Evolutionary conservation across 2,888 invertebrate genomes (phyloP).

Genomic region (Ennomos fuscantarius): DNA sequence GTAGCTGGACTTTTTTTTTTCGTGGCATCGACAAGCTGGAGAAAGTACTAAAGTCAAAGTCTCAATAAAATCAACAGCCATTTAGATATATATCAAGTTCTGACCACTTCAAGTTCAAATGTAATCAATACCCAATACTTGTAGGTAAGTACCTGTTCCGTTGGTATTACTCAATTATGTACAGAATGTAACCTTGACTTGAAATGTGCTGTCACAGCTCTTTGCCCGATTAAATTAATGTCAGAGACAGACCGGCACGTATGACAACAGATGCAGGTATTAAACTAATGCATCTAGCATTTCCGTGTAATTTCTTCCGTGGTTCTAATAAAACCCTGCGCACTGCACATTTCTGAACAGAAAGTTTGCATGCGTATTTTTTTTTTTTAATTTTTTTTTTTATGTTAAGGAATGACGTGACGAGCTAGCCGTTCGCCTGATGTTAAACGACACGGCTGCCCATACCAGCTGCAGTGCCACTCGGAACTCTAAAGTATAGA

Average conservation of each 20-base stretch:
- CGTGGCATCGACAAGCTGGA: neutral
- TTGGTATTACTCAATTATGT: conserved; percentile 19
- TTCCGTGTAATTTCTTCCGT: conserved; percentile 33
- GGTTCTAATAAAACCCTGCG: no score
- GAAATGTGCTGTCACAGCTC: conserved; percentile 30
- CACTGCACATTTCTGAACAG: no score
- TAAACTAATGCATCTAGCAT: conserved; percentile 29
- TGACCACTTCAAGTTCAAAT: conserved; percentile 12
- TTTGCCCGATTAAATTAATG: conserved; percentile 34
- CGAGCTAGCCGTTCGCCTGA: no score
- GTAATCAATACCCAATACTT: conserved; percentile 15
- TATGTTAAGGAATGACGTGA: no score
- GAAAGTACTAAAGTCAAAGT: conserved; percentile 13
- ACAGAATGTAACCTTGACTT: conserved; percentile 35
- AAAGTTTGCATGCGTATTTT: no score
- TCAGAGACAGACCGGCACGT: conserved; percentile 40
- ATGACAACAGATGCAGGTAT: conserved; percentile 21
- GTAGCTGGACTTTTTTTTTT: no score
- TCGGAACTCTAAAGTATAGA: no score
- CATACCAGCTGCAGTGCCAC: no score
- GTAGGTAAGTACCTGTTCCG: conserved; percentile 15
- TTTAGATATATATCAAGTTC: conserved; percentile 21
- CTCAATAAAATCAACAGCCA: conserved; percentile 5
- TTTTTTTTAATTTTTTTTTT: no score
- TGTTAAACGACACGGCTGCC: no score